Base-by-base conservation (phyloP, 2,797 vertebrate species). In the Neomorphus geoffroyi region DNA sequence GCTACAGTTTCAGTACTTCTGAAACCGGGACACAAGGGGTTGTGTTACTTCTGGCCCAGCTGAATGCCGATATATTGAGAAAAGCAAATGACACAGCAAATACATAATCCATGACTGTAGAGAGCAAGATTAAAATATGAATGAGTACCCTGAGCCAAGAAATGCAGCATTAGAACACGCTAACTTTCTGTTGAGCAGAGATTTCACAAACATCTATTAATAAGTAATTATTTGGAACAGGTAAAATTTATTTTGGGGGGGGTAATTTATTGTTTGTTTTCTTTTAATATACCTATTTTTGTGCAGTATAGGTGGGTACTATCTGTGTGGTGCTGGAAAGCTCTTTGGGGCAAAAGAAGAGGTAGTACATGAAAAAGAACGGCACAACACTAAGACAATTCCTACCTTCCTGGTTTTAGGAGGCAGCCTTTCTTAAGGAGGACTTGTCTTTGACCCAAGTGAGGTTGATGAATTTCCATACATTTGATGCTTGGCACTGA, bases 11-110 rank as follows among this genome's bases (percentile, higher is more conserved):
- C 78, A 69, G 62, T 66, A 51, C 45, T 70, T 54, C 58, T 75
- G 60, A 80, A 90, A 92, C 9, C 21, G 72, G 91, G 71, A 13
- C 60, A 62, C 4, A 7, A 37, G 8, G 35, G 92, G 58, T 94
- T 94, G 65, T 94, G 92, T 97, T 97, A 93, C 89, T 73, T 23
- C 72, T 96, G 93, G 80, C 93, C 88, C 90, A 54, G 57, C 6
- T 69, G 85, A 90, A 80, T 39, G 57, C 62, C 57, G 88, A 54
- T 78, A 18, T 51, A 27, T 83, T 92, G 92, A 95, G 67, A 90
- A 92, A 74, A 94, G 96, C 94, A 87, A 97, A 93, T 97, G 97
- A 98, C 95, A 92, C 94, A 97, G 97, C 97, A 89, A 94, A 97
- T 95, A 72, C 0, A 72, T 97, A 97, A 96, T 85, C 66, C 70